phyloP scores from a whole-genome alignment of 2,888 invertebrate species.

The Rhamphomyia laevipes region DNA sequence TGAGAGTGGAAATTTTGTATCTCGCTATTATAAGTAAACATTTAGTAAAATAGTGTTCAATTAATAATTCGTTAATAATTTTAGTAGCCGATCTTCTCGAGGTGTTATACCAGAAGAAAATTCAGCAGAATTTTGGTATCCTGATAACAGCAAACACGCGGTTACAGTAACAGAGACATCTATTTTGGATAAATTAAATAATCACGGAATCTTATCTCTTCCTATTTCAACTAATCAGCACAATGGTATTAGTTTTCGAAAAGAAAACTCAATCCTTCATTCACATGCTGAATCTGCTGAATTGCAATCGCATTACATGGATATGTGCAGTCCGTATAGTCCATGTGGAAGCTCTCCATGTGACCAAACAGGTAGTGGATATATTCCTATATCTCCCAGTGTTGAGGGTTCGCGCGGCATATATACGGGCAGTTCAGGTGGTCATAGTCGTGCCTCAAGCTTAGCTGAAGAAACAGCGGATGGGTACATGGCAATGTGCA shows the following conservation, averaged over 20 bases:
- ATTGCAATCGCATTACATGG: conserved; percentile 31
- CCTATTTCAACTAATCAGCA: conserved; percentile 6
- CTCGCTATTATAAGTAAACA: conserved; percentile 27
- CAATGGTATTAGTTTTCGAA: conserved; percentile 9
- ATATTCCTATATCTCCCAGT: conserved; percentile 45
- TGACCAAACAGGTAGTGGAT: conserved; percentile 31
- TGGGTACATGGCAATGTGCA: conserved; percentile 60
- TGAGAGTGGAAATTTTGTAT: conserved; percentile 36
- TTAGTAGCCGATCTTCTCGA: conserved; percentile 18
- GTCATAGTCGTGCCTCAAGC: conserved; percentile 53
- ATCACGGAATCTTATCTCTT: conserved; percentile 8
- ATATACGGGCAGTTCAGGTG: conserved; percentile 36
- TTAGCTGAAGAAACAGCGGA: conserved; percentile 42
- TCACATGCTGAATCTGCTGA: conserved; percentile 13
- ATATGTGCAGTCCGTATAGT: conserved; percentile 44
- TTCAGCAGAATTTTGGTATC: conserved; percentile 36
- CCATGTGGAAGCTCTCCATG: conserved; percentile 42
- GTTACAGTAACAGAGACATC: not conserved
- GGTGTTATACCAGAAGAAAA: conserved; percentile 50
- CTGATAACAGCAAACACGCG: conserved; percentile 14
- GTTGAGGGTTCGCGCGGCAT: conserved; percentile 22
- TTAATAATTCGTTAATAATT: not conserved
- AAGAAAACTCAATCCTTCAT: conserved; percentile 15
- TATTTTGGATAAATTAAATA: conserved; percentile 14
- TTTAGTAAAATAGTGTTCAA: not conserved